Evolutionary conservation across 2,888 invertebrate genomes (phyloP).

Genomic region (Cybosia mesomella): DNA sequence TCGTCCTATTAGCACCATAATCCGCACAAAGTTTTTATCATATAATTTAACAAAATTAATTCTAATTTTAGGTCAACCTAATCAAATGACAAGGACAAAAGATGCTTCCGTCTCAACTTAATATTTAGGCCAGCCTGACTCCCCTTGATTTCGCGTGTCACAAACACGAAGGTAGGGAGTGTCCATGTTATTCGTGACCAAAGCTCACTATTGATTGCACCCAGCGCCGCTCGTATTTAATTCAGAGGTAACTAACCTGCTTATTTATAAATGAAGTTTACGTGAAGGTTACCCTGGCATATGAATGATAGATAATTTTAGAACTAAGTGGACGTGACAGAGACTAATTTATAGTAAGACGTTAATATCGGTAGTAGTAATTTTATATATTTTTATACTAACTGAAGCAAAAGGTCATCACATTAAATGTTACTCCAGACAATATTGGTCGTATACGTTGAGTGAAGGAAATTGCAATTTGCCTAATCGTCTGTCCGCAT

Average conservation of each 20-base stretch:
- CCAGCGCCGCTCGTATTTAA: constrained; percentile 36
- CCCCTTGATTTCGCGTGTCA: constrained; percentile 56
- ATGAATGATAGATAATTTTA: constrained; percentile 35
- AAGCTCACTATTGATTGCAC: constrained; percentile 47
- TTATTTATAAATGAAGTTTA: constrained; percentile 42
- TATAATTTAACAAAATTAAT: constrained; percentile 36
- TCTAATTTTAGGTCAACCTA: constrained; percentile 48
- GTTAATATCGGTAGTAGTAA: not conserved
- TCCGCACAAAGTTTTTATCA: not conserved
- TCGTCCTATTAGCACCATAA: not conserved
- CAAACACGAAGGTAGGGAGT: constrained; percentile 50
- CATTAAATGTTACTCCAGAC: too few species aligned
- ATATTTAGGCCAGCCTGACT: constrained; percentile 43
- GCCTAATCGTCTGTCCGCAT: too few species aligned
- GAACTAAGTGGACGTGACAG: constrained; percentile 1
- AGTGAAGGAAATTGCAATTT: not conserved
- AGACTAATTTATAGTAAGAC: not conserved
- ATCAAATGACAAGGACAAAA: constrained; percentile 35
- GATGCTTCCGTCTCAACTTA: constrained; percentile 41
- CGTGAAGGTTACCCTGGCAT: constrained; percentile 35
- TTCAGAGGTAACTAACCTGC: constrained; percentile 31
- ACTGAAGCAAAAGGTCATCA: not conserved
- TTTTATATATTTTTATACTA: not conserved
- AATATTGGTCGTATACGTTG: too few species aligned
- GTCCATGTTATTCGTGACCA: constrained; percentile 51